A percentile compares a stretch with the other conserved stretches of the same genome.
Conservation (phyloP, 2,888 invertebrate genomes). For the Pycnomerus fuliginosus region DNA sequence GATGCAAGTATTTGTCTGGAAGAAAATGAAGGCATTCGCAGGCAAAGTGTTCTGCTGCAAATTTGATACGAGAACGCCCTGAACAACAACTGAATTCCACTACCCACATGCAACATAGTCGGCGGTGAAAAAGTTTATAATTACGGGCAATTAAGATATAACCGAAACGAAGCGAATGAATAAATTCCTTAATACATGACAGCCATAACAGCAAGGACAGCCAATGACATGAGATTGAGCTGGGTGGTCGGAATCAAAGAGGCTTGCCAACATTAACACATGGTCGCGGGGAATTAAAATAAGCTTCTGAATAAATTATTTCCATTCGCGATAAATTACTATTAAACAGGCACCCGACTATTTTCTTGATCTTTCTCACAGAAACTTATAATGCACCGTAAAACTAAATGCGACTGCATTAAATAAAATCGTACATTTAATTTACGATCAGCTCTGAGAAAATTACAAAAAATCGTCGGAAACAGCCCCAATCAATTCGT, state of each 20-base stretch:
- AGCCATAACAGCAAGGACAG: slow-evolving; percentile 33
- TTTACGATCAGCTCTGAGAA: too few species aligned
- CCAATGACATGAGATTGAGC: slow-evolving; percentile 29
- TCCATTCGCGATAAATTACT: slow-evolving; percentile 25
- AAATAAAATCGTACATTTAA: neutral
- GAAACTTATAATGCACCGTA: slow-evolving; percentile 2
- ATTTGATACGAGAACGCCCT: slow-evolving; percentile 37
- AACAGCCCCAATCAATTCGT: neutral
- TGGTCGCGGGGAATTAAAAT: slow-evolving; percentile 29
- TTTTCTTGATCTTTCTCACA: neutral
- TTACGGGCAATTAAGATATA: slow-evolving; percentile 14
- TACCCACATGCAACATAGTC: slow-evolving; percentile 1
- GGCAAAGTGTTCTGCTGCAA: slow-evolving; percentile 45
- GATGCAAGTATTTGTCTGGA: slow-evolving; percentile 44
- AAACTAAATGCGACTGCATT: neutral
- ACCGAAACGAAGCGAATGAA: slow-evolving; percentile 19
- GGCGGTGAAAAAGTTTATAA: neutral
- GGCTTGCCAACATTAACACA: slow-evolving; percentile 27
- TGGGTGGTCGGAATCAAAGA: slow-evolving; percentile 34
- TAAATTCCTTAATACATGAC: slow-evolving; percentile 34
- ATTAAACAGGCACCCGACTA: slow-evolving; percentile 9
- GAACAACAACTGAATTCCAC: slow-evolving; percentile 31
- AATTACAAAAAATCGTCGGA: neutral
- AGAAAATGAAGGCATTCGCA: slow-evolving; percentile 49
- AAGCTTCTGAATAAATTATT: slow-evolving; percentile 28